These are phyloP conservation scores for Ornithorhynchus anatinus DNA, from an alignment of 2,113 vertebrate species.

Conservation along the genomic window DNA sequence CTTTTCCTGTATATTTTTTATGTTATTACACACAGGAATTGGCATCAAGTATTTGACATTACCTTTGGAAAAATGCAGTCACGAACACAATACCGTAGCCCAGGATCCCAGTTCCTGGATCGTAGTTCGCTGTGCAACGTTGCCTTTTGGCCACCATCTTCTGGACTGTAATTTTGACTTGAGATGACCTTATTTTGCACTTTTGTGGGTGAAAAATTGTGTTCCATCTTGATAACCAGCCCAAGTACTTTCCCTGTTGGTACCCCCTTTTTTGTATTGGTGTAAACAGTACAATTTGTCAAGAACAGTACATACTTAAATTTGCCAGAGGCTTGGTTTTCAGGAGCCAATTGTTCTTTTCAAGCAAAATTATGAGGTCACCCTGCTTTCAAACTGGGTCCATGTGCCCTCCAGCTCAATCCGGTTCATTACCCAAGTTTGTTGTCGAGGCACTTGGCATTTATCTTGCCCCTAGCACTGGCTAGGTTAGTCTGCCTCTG, in stretches of 20 bases:
- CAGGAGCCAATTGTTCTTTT: constrained; percentile 63
- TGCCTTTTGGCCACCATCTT: constrained; percentile 56
- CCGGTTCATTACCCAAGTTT: not conserved
- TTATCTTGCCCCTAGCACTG: constrained; percentile 2
- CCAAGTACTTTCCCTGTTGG: constrained; percentile 58
- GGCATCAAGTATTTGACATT: constrained; percentile 61
- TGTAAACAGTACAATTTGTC: constrained; percentile 65
- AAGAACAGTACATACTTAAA: constrained; percentile 58
- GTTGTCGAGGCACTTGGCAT: not conserved
- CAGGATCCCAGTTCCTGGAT: constrained; percentile 47
- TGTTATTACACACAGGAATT: constrained; percentile 50
- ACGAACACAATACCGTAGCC: constrained; percentile 54
- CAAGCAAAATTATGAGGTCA: constrained; percentile 12
- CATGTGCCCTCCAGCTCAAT: constrained; percentile 33
- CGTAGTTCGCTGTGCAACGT: constrained; percentile 52
- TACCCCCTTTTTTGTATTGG: constrained; percentile 62
- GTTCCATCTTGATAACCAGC: constrained; percentile 58
- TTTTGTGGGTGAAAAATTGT: constrained; percentile 67
- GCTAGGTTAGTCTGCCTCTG: too few relatives aligned
- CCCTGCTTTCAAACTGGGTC: constrained; percentile 18
- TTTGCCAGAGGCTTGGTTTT: constrained; percentile 59
- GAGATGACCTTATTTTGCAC: constrained; percentile 67
- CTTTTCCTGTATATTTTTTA: constrained; percentile 56
- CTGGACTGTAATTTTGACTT: constrained; percentile 55
- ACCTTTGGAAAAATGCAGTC: constrained; percentile 57